Evolutionary conservation across 2,113 vertebrate species (phyloP).

Genomic region (Phrynocephalus versicolor): DNA sequence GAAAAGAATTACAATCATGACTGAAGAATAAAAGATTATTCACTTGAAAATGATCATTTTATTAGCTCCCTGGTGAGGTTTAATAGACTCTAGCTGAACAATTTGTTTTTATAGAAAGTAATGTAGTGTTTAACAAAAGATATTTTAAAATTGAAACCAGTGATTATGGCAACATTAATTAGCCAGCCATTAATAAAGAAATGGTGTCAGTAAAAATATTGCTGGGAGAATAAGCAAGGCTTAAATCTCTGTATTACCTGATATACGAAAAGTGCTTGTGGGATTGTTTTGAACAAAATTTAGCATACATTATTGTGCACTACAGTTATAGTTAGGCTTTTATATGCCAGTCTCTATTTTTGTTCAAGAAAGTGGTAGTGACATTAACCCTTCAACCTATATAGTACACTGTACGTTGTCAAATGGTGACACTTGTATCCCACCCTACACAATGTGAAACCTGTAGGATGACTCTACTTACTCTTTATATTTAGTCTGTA

Average conservation of each 20-base stretch:
- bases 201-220: slow-evolving; percentile 19
- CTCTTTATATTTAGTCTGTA: neutral
- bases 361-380: neutral
- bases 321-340: neutral
- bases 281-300: neutral
- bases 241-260: neutral
- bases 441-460: neutral
- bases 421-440: neutral
- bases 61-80: slow-evolving; percentile 19
- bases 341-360: neutral
- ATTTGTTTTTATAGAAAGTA: slow-evolving; percentile 43
- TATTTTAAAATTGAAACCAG: slow-evolving; percentile 38
- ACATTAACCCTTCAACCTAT: no score
- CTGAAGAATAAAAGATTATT: neutral
- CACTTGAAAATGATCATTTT: slow-evolving; percentile 28
- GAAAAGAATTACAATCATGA: neutral
- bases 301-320: neutral
- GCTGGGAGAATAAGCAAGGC: neutral
- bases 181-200: slow-evolving; percentile 42
- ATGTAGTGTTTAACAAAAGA: slow-evolving; percentile 39
- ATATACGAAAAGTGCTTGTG: neutral
- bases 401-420: neutral
- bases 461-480: neutral
- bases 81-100: slow-evolving; percentile 28
- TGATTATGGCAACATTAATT: slow-evolving; percentile 41